A percentile compares a stretch with the other conserved stretches of the same genome.
phyloP scores from a whole-genome alignment of 64 coral and sea anemone species.

The Cladopsammia gracilis region DNA sequence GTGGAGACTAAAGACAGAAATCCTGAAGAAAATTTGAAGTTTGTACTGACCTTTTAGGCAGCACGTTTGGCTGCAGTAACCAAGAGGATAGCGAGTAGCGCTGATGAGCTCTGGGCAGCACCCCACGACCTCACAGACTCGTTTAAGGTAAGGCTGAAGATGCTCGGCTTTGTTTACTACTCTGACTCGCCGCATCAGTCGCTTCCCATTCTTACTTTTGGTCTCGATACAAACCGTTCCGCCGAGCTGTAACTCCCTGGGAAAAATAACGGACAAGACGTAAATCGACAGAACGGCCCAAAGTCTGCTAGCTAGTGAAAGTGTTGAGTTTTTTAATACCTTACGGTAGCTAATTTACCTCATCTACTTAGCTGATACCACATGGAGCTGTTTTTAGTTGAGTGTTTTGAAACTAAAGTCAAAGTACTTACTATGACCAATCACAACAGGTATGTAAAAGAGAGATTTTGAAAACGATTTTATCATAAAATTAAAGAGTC shows the following conservation, averaged over 20 bases:
- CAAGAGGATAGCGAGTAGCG: constrained; percentile 84
- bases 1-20: background rate
- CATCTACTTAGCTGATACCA: no score
- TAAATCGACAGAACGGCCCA: no score
- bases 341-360: no score
- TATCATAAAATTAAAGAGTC: no score
- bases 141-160: constrained; percentile 82
- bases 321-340: no score
- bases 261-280: background rate
- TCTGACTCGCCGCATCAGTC: constrained; percentile 91
- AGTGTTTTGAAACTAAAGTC: no score
- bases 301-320: no score
- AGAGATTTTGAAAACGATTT: no score
- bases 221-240: constrained; percentile 97
- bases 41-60: constrained; percentile 74
- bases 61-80: constrained; percentile 81
- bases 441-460: no score
- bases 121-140: constrained; percentile 91
- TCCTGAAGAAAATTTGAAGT: background rate
- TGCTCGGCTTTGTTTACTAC: constrained; percentile 95
- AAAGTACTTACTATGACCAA: no score
- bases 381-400: no score
- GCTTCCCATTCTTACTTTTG: constrained; percentile 97
- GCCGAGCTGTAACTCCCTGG: constrained; percentile 86
- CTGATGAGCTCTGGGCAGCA: constrained; percentile 91